Base-by-base conservation (phyloP, 2,888 invertebrate species). In the Temnothorax rugatulus region DNA sequence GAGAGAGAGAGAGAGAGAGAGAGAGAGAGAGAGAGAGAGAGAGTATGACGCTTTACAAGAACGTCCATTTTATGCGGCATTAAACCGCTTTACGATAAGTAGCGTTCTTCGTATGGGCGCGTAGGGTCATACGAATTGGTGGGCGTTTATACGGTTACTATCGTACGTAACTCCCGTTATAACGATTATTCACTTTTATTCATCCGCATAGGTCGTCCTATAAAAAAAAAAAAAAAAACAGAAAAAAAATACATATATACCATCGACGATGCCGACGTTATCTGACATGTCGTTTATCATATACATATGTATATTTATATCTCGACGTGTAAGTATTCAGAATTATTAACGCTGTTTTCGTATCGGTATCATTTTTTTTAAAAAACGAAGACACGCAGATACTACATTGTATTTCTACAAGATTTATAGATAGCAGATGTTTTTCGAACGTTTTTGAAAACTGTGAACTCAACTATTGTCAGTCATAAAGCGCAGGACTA, bases 61-160 rank as follows among this genome's bases (percentile, higher is more conserved):
- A 73, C 73, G 34, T 57, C 18, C 82, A 34, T 41, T 89, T 89
- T 89, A 89, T 84, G 85, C 63, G 86, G 61, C 54, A 88, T 90
- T 87, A 90, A 88, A 83, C 18, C 54, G 11, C 68, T 90, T 90
- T 87, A 90, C 88, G 90, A 86, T 90, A 90, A 90, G 90, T 90
- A 86, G 74, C 77, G 75, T 84, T 76, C 76, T 84, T 61, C 83
- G 77, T 90, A 82, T 66, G 68, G 69, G 63, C 54, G 63, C 44
- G 25, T 44, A 44, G n/a, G 29, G 71, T 29, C 38, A 57, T 75
- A 75, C 79, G 75, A 81, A 74, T 81, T 59, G 79, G 47, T 59
- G 79, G 47, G 25, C 75, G 44, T 81, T 74, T 74, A 81, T 81
- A 74, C 47, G 59, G 47, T 21, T 69, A 59, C 59, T 74, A 13